Conservation (phyloP, 1,140 invertebrate genomes). For the Pseudomyrmex dendroicus region DNA sequence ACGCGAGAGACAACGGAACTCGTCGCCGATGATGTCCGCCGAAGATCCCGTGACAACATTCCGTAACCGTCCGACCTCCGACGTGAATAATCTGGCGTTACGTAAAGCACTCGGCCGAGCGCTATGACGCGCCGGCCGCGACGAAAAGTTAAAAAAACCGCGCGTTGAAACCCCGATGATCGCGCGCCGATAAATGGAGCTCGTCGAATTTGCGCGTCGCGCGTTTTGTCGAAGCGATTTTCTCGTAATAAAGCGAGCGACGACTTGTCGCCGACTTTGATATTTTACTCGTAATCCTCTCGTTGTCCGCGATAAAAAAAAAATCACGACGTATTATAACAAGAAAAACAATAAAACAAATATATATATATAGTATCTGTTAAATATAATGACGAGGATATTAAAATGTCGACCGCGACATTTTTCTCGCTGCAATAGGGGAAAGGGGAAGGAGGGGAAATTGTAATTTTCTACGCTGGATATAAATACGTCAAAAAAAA, state of each 20-base stretch:
- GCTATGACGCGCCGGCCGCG: not conserved
- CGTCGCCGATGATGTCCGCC: not conserved
- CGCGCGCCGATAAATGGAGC: constrained; percentile 3
- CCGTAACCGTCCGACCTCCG: constrained; percentile 1
- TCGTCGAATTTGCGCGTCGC: not conserved
- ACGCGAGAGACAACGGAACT: constrained; percentile 1
- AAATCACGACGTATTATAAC: too few relatives aligned
- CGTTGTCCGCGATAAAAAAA: too few relatives aligned
- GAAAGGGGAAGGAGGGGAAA: too few relatives aligned
- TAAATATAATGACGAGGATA: too few relatives aligned
- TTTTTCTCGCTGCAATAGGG: too few relatives aligned
- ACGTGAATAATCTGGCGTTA: constrained; percentile 46
- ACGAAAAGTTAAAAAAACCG: not conserved
- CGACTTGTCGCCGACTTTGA: not conserved
- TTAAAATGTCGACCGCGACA: too few relatives aligned
- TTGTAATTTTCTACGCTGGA: too few relatives aligned
- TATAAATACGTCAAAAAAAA: too few relatives aligned
- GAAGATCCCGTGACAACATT: constrained; percentile 20
- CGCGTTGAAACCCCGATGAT: not conserved
- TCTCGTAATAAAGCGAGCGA: not conserved
- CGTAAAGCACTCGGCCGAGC: constrained; percentile 2
- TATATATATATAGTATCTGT: too few relatives aligned
- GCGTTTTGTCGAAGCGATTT: not conserved
- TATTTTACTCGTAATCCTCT: constrained; percentile 10
- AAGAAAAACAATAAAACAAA: too few relatives aligned